phyloP scores from a whole-genome alignment of 2,888 invertebrate genomes.

The Volucella bombylans region DNA sequence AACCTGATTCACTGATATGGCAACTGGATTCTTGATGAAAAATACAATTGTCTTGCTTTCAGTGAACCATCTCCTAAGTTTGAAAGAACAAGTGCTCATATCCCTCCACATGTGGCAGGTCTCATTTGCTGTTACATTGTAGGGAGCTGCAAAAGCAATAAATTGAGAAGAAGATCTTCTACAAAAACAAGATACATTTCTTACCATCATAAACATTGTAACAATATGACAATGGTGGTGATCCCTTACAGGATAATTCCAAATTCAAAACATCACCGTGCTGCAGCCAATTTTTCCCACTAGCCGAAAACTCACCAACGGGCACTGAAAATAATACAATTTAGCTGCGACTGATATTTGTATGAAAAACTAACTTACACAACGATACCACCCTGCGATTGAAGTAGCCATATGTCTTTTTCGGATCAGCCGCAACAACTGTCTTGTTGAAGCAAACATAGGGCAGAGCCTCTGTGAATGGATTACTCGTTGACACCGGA shows the following conservation, averaged over 20 bases:
- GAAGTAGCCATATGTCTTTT: conserved; percentile 90
- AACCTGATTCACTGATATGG: conserved; percentile 87
- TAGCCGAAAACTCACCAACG: conserved; percentile 87
- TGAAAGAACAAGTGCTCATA: conserved; percentile 85
- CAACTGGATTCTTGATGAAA: conserved; percentile 90
- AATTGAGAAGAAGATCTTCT: not conserved
- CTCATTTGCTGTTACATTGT: conserved; percentile 90
- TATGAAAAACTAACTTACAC: conserved; percentile 84
- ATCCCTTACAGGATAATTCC: conserved; percentile 88
- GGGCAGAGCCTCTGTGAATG: conserved; percentile 77
- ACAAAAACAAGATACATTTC: conserved; percentile 13
- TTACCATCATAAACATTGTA: conserved; percentile 85
- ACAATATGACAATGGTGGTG: conserved; percentile 89
- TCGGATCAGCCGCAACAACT: conserved; percentile 85
- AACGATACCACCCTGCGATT: conserved; percentile 86
- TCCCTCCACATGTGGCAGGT: conserved; percentile 84
- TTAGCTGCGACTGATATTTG: not conserved
- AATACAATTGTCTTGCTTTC: conserved; percentile 90
- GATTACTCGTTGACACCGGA: conserved; percentile 79
- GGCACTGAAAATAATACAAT: conserved; percentile 84
- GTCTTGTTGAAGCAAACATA: conserved; percentile 85
- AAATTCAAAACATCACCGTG: conserved; percentile 90
- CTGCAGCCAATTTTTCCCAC: conserved; percentile 91
- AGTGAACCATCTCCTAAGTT: conserved; percentile 87
- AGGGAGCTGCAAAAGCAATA: conserved; percentile 77